Base-by-base conservation (phyloP, 2,888 invertebrate genomes). In the Thyatira batis region DNA sequence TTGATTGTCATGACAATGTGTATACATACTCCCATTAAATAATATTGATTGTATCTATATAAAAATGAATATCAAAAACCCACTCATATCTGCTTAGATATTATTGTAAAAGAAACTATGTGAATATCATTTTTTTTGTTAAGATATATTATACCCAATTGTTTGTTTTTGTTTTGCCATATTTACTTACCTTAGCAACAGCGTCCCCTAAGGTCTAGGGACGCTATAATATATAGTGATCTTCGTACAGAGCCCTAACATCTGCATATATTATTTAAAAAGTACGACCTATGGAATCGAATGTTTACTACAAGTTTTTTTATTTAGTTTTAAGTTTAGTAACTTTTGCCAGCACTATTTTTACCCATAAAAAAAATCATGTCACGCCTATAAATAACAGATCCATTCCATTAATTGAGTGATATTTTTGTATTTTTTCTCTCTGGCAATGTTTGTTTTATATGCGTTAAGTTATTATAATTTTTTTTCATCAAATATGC, bases 61-160 rank as follows among this genome's bases (percentile, higher is more conserved):
- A n/a, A n/a, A 69, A 60, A 77, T 73, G 69, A 80, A 87, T 86
- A 85, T 85, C 81, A 77, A 73, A 70, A 76, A 69, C 64, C 74
- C 80, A 80, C 84, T 87, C 89, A 89, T 89, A 89, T 89, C 88
- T 82, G 88, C 87, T 89, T 88, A 85, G 84, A 76, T 85, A 80
- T 81, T 82, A 74, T 76, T 67, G 64, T 64, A 55, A 27, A 46
- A 27, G 2, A 48, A 48, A 48, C 45, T 45, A 46, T 48, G 48
- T 27, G 17, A 48, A 48, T 27, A 27, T 27, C 25, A 20, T 48
- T 27, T 13, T 25, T 20, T 48, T 27, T 3, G 13, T 46, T 25
- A 8, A 6, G 25, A 46, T 8, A 8, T 17, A 17, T 27, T 17
- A 17, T 27, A 17, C 17, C 27, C 13, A 17, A 10, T 17, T 28